Percentiles rank a stretch among this genome's conserved stretches.
phyloP scores from a whole-genome alignment of 2,888 invertebrate genomes.

The Pseudococcus jackbeardsleyi region DNA sequence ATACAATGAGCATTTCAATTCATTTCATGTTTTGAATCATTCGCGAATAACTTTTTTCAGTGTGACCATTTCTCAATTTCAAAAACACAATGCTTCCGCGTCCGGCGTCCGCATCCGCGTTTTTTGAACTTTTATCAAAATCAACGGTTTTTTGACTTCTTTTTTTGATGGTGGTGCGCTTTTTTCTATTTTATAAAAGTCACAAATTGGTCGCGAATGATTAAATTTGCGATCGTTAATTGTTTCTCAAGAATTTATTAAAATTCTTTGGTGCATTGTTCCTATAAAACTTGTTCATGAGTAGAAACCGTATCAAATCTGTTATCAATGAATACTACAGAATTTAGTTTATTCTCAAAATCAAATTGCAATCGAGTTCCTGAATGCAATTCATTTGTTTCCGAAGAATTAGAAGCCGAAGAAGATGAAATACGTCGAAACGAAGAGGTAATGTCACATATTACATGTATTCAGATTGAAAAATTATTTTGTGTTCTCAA shows the following conservation, averaged over 20 bases:
- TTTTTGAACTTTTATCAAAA: background rate
- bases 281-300: background rate
- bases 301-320: background rate
- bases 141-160: slow-evolving; percentile 14
- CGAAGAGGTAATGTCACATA: background rate
- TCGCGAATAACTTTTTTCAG: background rate
- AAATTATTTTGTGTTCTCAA: background rate
- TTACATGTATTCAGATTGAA: background rate
- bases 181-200: background rate
- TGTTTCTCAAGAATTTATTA: background rate
- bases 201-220: background rate
- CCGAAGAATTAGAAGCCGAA: slow-evolving; percentile 49
- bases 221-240: background rate
- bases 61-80: too few relatives aligned
- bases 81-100: background rate
- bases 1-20: background rate
- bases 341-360: slow-evolving; percentile 7
- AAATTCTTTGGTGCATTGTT: background rate
- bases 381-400: slow-evolving; percentile 50
- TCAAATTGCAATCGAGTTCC: slow-evolving; percentile 28
- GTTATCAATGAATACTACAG: slow-evolving; percentile 31
- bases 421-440: slow-evolving; percentile 43
- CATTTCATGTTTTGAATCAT: background rate
- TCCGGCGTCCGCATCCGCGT: background rate
- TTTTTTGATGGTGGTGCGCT: background rate